phyloP scores from a whole-genome alignment of 2,113 vertebrate genomes.

The Andinoacara biseriatus region DNA sequence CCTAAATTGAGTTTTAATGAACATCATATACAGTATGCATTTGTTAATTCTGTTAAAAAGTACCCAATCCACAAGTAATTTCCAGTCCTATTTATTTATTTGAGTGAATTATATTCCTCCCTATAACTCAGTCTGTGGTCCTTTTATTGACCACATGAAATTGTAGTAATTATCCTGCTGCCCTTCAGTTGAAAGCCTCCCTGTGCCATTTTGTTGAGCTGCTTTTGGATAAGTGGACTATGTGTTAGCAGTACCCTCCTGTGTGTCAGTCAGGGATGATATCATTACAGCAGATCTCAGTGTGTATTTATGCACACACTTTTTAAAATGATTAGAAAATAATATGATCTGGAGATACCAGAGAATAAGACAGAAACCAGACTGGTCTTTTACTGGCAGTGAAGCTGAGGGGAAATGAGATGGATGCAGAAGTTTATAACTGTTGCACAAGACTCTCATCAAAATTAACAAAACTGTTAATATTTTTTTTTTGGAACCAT shows the following conservation, averaged over 20 bases:
- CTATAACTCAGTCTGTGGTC: slow-evolving; percentile 4
- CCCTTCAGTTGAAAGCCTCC: not conserved
- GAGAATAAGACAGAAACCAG: not conserved
- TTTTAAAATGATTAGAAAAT: not conserved
- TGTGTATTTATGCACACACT: not conserved
- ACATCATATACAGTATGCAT: not conserved
- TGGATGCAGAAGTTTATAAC: not conserved
- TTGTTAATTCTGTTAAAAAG: not conserved
- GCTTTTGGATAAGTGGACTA: not conserved
- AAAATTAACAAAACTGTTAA: no score
- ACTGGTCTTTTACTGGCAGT: not conserved
- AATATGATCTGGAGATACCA: slow-evolving; percentile 22
- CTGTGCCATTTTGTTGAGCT: not conserved
- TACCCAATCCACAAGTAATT: not conserved
- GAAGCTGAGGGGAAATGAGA: not conserved
- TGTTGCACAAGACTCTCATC: no score
- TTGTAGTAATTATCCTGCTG: not conserved
- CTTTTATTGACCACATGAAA: not conserved
- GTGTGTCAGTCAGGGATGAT: not conserved
- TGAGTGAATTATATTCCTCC: not conserved
- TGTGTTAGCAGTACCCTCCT: not conserved
- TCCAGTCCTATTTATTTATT: not conserved
- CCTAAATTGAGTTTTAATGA: not conserved
- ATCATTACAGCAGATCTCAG: not conserved
- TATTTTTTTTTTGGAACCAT: no score